Evolutionary conservation across 2,888 invertebrate species (phyloP), one percentile per base, ranked within the genome.

Genomic region (Gnatocerus cornutus): DNA sequence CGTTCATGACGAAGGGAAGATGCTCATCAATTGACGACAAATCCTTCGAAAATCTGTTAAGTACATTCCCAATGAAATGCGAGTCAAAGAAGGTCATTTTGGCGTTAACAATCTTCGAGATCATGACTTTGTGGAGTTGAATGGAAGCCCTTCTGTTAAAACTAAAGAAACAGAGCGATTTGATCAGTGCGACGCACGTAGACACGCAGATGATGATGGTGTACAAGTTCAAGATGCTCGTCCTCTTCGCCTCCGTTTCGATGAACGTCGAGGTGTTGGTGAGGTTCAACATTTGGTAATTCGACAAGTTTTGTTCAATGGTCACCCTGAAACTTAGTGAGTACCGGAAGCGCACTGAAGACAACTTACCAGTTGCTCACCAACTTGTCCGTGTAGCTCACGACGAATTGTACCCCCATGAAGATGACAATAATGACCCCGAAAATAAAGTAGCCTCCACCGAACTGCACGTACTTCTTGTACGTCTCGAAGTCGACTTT

Each of bases 321-420:
- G 53, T 72, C 9, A 71, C 43, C 58, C 53, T 70, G 29, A 43
- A 70, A 69, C 1, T 21, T 4, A 21, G 21, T 21, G 21, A 21
- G n/a, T n/a, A n/a, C n/a, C n/a, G n/a, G n/a, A n/a, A n/a, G n/a
- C n/a, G n/a, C n/a, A n/a, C n/a, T n/a, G n/a, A n/a, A n/a, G n/a
- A n/a, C n/a, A n/a, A n/a, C 27, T 73, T 72, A 80, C 80, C 80
- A 80, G 53, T 76, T 65, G 21, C 76, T 74, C 4, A 80, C 70
- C 7, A 80, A 55, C 68, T 77, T 80, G 8, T 80, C 79, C 0
- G 75, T 62, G 39, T 72, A 73, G 37, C 78, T 77, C 0, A 68
- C 53, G 4, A 65, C 68, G 8, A 68, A 52, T 66, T 82, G 80
- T 0, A 78, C 68, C 4, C 69, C 21, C 3, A 76, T 66, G 53